Evolutionary conservation across 1,140 invertebrate species (phyloP), one percentile per base, ranked within the genome.

Genomic region (Leptestheria dahalacensis): DNA sequence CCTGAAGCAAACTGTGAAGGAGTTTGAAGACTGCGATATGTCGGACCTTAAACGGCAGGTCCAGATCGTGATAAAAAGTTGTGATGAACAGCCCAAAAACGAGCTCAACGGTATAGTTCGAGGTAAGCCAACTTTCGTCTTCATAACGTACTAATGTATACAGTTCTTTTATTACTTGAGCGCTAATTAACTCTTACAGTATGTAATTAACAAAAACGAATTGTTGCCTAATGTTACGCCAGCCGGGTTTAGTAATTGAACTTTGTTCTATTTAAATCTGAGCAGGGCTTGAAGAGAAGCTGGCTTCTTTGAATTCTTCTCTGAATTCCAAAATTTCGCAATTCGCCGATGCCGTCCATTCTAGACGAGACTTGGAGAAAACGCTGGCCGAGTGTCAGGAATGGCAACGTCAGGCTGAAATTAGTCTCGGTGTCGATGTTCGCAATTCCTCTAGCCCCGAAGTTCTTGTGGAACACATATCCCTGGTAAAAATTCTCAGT

Each of bases 321-420:
- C n/a, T 60, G 26, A 26, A 23, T 23, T 28, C 49, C n/a, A 60
- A 50, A 49, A 51, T 60, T 15, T 46, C 25, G 12, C 24, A 26
- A 10, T 21, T 60, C n/a, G 48, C 26, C 21, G 48, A 60, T n/a
- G 48, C 51, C 23, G 41, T 29, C 29, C 58, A 49, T 2, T 80
- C 81, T 20, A 78, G 89, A 64, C 84, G 81, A 68, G 75, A 82
- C 18, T 88, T 93, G 66, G 88, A 93, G 71, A 80, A 77, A 56
- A 82, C 87, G 61, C 75, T 88, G 48, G 82, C 87, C 59, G 82
- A 84, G 64, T 86, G 84, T 68, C 79, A 85, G 63, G 80, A 86
- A 63, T 92, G 88, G 88, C 73, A 91, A 20, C 85, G 87, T 55
- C 83, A 92, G 75, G 86, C 86, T 50, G 88, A 92, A 74, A 85